Percentiles rank a stretch among this genome's conserved stretches.
These are phyloP conservation scores for Nomada fabriciana DNA, from an alignment of 2,888 invertebrate species.

Conservation along the genomic window DNA sequence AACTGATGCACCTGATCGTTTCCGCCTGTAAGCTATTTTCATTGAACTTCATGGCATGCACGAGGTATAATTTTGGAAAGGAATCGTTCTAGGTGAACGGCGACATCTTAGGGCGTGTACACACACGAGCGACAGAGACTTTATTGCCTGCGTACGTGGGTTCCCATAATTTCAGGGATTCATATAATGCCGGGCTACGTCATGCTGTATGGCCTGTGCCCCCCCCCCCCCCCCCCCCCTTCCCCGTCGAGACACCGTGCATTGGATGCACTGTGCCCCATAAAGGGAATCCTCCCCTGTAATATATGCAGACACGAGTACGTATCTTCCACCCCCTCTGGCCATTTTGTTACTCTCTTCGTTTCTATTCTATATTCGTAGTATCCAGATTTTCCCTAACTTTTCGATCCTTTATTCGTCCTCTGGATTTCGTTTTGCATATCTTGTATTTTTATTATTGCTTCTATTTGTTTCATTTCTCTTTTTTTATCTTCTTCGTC, in stretches of 20 bases:
- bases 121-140: constrained; percentile 60
- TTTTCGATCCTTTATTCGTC: neutral
- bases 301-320: constrained; percentile 45
- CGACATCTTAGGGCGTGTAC: constrained; percentile 40
- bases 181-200: constrained; percentile 66
- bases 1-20: constrained; percentile 34
- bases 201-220: constrained; percentile 43
- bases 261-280: constrained; percentile 52
- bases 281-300: constrained; percentile 64
- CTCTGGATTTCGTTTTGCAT: neutral
- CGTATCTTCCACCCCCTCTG: constrained; percentile 1
- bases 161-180: constrained; percentile 77
- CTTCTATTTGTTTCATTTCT: no score
- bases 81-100: constrained; percentile 39
- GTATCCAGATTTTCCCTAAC: constrained; percentile 43
- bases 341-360: constrained; percentile 1
- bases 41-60: constrained; percentile 48
- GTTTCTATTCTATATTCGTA: constrained; percentile 9
- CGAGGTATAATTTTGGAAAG: constrained; percentile 50
- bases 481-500: neutral
- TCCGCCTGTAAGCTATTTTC: constrained; percentile 10
- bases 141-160: constrained; percentile 72
- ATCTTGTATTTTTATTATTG: no score
- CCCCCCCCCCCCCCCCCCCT: no score
- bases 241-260: constrained; percentile 35